Percentiles rank a stretch among this genome's conserved stretches.
These are phyloP conservation scores for Bagarius yarrelli DNA, from an alignment of 2,113 vertebrate species.

Conservation along the genomic window DNA sequence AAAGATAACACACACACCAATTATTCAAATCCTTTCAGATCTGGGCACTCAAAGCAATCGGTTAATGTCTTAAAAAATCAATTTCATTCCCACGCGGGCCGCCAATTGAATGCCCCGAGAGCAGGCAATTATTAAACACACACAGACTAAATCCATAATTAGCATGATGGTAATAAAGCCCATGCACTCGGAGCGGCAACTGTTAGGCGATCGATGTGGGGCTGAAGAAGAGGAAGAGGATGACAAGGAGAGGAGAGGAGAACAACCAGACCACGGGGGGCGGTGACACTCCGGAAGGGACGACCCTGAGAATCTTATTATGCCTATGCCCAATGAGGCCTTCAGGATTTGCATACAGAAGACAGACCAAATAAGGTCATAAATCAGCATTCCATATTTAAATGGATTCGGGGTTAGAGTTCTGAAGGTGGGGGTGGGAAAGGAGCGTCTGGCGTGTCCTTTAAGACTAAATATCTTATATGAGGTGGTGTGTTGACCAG, in stretches of 20 bases:
- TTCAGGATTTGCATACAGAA: slow-evolving; percentile 78
- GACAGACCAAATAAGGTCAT: slow-evolving; percentile 81
- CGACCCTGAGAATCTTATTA: slow-evolving; percentile 81
- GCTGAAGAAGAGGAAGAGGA: slow-evolving; percentile 25
- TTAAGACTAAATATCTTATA: slow-evolving; percentile 62
- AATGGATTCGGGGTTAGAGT: slow-evolving; percentile 69
- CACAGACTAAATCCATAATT: slow-evolving; percentile 77
- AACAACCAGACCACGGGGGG: slow-evolving; percentile 44
- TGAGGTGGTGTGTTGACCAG: slow-evolving; percentile 59
- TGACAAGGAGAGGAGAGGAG: neutral
- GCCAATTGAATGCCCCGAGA: slow-evolving; percentile 76
- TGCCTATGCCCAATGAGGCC: slow-evolving; percentile 72
- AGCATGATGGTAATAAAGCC: slow-evolving; percentile 70
- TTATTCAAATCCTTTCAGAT: slow-evolving; percentile 79
- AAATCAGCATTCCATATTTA: slow-evolving; percentile 78
- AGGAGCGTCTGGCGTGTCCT: slow-evolving; percentile 31
- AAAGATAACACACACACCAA: slow-evolving; percentile 77
- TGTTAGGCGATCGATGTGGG: slow-evolving; percentile 31
- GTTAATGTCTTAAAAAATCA: slow-evolving; percentile 78
- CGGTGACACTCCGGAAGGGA: slow-evolving; percentile 70
- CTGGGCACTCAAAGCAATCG: slow-evolving; percentile 76
- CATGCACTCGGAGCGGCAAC: slow-evolving; percentile 62
- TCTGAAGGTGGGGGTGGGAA: slow-evolving; percentile 43
- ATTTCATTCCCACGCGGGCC: slow-evolving; percentile 75
- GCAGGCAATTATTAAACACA: slow-evolving; percentile 80